These are phyloP conservation scores for Cordilura impudica DNA, from an alignment of 2,888 invertebrate genomes.

Conservation along the genomic window DNA sequence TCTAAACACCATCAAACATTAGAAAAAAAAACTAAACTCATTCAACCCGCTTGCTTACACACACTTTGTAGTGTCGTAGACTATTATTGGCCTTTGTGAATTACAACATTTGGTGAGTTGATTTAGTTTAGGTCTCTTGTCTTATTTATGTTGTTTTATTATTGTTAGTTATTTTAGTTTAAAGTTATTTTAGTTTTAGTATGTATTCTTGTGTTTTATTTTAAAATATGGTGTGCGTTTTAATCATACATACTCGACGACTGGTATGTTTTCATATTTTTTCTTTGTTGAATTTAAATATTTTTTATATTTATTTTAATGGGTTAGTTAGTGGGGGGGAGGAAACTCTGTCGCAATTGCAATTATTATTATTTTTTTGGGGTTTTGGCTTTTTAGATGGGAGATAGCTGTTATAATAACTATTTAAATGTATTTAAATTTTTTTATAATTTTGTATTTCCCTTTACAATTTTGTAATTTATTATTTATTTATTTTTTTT, in stretches of 20 bases:
- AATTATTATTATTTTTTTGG: background rate
- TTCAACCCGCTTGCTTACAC: background rate
- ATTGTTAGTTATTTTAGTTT: background rate
- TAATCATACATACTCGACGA: too few relatives aligned
- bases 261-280: background rate
- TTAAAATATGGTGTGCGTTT: background rate
- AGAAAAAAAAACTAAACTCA: background rate
- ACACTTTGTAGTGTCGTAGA: background rate
- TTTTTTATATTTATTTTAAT: background rate
- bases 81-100: constrained; percentile 3
- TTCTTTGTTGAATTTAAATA: background rate
- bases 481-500: too few relatives aligned
- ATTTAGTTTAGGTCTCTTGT: background rate
- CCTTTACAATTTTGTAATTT: too few relatives aligned
- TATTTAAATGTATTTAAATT: background rate
- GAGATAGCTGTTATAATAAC: background rate
- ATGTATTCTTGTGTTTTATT: background rate
- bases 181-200: background rate
- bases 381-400: background rate
- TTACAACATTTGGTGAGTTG: constrained; percentile 12
- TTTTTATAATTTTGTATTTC: background rate
- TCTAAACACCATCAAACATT: background rate
- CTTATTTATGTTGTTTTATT: background rate
- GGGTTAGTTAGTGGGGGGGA: background rate
- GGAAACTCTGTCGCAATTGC: background rate